A percentile compares a stretch with the other conserved stretches of the same genome.
phyloP scores from a whole-genome alignment of 2,113 vertebrate species.

The Labrus mixtus region DNA sequence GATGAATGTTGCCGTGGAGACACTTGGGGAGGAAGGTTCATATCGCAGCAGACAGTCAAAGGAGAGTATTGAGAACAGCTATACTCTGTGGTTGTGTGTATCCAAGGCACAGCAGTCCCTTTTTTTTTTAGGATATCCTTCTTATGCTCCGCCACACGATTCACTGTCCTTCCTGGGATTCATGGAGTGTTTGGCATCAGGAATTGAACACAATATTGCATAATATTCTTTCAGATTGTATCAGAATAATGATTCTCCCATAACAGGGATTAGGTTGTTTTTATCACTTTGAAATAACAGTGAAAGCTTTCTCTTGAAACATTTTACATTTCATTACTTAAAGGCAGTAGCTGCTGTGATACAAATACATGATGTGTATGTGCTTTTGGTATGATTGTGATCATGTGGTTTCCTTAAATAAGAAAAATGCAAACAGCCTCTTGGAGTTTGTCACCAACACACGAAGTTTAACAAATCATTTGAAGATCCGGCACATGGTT shows the following conservation, averaged over 20 bases:
- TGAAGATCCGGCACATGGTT: too few species aligned
- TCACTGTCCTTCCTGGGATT: background rate
- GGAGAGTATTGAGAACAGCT: constrained; percentile 9
- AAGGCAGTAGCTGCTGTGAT: background rate
- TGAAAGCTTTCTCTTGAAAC: too few species aligned
- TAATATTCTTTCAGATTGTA: background rate
- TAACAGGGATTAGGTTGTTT: background rate
- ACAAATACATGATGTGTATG: background rate
- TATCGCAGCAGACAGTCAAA: constrained; percentile 37
- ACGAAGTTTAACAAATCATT: too few species aligned
- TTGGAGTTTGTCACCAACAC: background rate
- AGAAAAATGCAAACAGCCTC: background rate
- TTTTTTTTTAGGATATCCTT: background rate
- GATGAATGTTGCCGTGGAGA: constrained; percentile 72
- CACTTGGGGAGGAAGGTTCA: constrained; percentile 50
- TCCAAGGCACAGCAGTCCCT: background rate
- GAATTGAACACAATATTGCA: background rate
- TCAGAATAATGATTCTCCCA: background rate
- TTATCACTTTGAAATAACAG: background rate
- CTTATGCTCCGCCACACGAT: background rate
- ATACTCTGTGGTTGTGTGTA: constrained; percentile 11
- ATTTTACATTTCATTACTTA: too few species aligned
- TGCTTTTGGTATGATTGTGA: background rate
- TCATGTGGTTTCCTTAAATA: background rate
- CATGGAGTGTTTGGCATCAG: constrained; percentile 1